These are phyloP conservation scores for Limnephilus marmoratus DNA, from an alignment of 2,888 invertebrate species.

Conservation along the genomic window DNA sequence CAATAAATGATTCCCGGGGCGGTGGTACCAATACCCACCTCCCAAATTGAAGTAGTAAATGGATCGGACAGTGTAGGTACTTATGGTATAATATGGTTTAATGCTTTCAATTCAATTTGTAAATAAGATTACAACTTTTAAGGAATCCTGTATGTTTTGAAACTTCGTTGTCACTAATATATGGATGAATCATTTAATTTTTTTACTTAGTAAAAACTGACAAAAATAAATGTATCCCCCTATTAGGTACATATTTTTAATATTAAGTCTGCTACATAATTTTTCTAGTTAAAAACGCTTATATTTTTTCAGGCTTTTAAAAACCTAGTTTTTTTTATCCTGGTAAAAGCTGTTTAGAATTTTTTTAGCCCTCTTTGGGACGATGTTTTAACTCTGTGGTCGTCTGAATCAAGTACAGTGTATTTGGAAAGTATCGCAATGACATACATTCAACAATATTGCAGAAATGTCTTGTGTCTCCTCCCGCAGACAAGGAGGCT, in stretches of 20 bases:
- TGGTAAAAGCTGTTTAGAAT: no score
- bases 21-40: no score
- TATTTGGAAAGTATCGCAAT: slow-evolving; percentile 60
- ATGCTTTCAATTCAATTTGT: not conserved
- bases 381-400: not conserved
- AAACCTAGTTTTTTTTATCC: no score
- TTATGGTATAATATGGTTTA: not conserved
- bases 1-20: no score
- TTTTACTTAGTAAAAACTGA: not conserved
- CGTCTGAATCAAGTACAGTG: slow-evolving; percentile 24
- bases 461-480: slow-evolving; percentile 25
- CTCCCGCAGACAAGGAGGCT: not conserved
- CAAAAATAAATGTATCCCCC: no score
- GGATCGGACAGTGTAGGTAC: not conserved
- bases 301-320: no score
- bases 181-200: not conserved
- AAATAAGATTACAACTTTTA: not conserved
- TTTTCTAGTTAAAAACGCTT: no score
- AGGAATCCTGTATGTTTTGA: not conserved
- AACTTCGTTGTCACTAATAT: not conserved
- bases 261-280: no score
- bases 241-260: no score
- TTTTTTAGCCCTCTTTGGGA: not conserved
- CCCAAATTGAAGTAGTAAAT: not conserved
- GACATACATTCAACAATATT: slow-evolving; percentile 61